Base-by-base conservation (phyloP, 2,113 vertebrate genomes). In the Pelvicachromis taeniatus region DNA sequence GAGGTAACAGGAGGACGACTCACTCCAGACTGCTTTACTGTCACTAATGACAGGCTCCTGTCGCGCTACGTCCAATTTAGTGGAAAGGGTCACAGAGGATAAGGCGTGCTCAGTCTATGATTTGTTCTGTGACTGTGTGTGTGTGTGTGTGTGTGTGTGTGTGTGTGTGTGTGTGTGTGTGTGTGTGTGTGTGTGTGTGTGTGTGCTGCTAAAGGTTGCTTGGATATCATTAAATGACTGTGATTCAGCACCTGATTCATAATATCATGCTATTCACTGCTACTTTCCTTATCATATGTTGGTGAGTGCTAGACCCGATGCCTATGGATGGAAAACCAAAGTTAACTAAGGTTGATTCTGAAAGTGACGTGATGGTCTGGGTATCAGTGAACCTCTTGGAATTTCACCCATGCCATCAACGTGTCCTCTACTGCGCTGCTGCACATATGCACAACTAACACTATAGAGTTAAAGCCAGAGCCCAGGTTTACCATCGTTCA, bases 1-100 rank as follows among this genome's bases (percentile, higher is more conserved):
- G 55, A 19, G 79, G 80, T 82, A 85, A 88, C 80, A 77, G 52
- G 82, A 85, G 55, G 82, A 84, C 16, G 4, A 80, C 40, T 48
- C 3, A 7, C 81, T 78, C 19, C 29, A 63, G 7, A 11, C 56
- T 29, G 78, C 11, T 77, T 89, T 65, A 56, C 88, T 33, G 85
- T 50, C 84, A 82, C n/a, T 61, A 54, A 79, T 80, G 70, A 54
- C 80, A 82, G 83, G 42, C 52, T 54, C 48, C 21, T 78, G 79
- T 77, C 2, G 3, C 1, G n/a, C 29, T 31, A 77, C 59, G 61
- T 31, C 77, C 78, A 77, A 73, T 90, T 91, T 88, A 86, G 52
- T 29, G 50, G 7, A 13, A 53, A 61, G 16, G 38, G 56, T 50
- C 59, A 87, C 48, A 77, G 23, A 81, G 79, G 13, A 73, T 38